These are phyloP conservation scores for Pandion haliaetus DNA, from an alignment of 2,113 vertebrate species.

Conservation along the genomic window DNA sequence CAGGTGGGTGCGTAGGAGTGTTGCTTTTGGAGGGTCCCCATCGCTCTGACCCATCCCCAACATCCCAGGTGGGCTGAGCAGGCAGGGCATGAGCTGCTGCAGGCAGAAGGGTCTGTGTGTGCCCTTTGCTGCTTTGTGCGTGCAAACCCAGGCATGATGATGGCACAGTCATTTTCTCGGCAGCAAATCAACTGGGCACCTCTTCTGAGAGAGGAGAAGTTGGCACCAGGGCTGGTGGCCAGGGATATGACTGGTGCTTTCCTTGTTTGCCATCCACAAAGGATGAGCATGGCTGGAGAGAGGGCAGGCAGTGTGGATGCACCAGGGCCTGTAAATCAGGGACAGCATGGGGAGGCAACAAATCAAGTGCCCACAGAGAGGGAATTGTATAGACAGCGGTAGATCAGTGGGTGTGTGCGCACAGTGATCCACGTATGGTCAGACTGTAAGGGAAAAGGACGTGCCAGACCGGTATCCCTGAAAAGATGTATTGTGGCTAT, in stretches of 20 bases:
- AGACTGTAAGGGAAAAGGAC: neutral
- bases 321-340: neutral
- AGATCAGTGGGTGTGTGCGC: neutral
- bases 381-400: neutral
- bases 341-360: neutral
- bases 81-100: neutral
- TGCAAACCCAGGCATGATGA: neutral
- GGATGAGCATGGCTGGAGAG: neutral
- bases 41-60: neutral
- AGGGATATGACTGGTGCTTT: accelerated
- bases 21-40: neutral
- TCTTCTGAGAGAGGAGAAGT: neutral
- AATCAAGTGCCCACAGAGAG: neutral
- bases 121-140: accelerated
- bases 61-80: neutral
- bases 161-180: neutral
- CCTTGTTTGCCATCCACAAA: neutral
- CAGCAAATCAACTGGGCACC: neutral
- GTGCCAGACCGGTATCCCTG: neutral
- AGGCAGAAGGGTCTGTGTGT: neutral
- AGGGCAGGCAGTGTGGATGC: neutral
- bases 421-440: neutral
- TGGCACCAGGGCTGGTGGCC: neutral
- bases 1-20: accelerated
- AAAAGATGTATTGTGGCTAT: neutral